Conservation (phyloP, 2,888 invertebrate genomes). For the Patella depressa region DNA sequence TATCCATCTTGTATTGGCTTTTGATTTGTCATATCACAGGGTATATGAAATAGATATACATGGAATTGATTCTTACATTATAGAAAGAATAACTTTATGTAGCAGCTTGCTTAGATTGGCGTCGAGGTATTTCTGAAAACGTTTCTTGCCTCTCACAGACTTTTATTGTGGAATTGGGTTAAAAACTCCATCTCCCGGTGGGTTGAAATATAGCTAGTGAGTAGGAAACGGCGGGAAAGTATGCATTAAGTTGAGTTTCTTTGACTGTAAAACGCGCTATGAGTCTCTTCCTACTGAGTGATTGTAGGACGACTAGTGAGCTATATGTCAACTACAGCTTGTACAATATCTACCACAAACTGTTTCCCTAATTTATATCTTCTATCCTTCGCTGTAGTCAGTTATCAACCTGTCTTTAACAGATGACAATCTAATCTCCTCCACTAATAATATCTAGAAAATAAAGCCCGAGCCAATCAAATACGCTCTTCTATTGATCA, state of each 20-base stretch:
- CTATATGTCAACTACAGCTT: constrained; percentile 5
- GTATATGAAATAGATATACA: no score
- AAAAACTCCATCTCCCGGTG: constrained; percentile 4
- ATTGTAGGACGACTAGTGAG: neutral
- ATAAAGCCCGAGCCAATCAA: neutral
- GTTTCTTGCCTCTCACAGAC: constrained; percentile 3
- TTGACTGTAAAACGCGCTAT: neutral
- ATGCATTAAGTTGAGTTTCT: constrained; percentile 7
- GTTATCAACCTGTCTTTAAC: neutral
- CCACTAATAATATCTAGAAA: constrained; percentile 1
- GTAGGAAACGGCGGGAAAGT: constrained; percentile 5
- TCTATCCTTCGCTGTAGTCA: neutral
- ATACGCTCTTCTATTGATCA: neutral
- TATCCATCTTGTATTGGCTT: no score
- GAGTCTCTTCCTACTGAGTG: constrained; percentile 2
- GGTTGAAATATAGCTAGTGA: constrained; percentile 3
- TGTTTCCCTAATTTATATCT: constrained; percentile 6
- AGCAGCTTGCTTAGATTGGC: no score
- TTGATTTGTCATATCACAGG: no score
- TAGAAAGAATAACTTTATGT: no score
- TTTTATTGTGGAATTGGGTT: constrained; percentile 7
- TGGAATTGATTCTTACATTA: no score
- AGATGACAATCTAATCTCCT: constrained; percentile 8
- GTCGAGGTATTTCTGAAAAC: neutral
- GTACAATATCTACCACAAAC: constrained; percentile 1